phyloP scores from a whole-genome alignment of 2,797 vertebrate species.

The Antrozous pallidus region DNA sequence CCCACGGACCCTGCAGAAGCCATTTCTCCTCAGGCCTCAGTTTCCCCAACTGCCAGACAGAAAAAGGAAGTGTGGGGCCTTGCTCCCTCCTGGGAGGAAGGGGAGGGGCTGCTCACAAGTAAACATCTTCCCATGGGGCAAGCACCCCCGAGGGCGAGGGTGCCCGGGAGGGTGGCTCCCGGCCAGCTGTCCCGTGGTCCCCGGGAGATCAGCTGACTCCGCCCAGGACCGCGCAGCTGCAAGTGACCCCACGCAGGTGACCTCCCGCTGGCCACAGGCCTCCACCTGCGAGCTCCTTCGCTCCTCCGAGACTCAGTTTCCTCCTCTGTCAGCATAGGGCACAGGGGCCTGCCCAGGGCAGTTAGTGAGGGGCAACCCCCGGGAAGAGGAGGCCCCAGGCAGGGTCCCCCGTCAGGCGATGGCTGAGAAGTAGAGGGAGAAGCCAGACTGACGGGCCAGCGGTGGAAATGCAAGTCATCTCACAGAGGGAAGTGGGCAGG shows the following conservation, averaged over 20 bases:
- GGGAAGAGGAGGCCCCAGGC: background rate
- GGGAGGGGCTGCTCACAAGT: background rate
- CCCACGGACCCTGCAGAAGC: background rate
- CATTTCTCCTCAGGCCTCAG: background rate
- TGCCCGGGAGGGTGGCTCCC: background rate
- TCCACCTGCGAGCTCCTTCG: background rate
- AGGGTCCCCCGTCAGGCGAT: background rate
- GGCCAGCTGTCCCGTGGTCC: background rate
- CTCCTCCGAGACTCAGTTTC: background rate
- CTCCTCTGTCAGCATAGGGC: background rate
- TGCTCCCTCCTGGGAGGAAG: too few relatives aligned
- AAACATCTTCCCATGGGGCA: background rate
- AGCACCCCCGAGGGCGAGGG: fast-evolving
- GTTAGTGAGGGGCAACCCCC: fast-evolving
- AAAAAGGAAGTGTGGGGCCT: background rate
- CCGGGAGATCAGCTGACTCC: background rate
- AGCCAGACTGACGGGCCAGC: background rate
- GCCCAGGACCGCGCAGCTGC: background rate
- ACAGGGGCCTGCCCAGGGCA: background rate
- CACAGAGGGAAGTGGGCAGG: slow-evolving; percentile 37
- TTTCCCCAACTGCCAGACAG: background rate
- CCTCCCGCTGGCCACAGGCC: background rate
- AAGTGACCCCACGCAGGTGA: background rate
- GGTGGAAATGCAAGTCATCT: slow-evolving; percentile 63
- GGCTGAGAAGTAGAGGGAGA: background rate